Conservation (phyloP, 2,888 invertebrate species). For the Drosophila infuscata region DNA sequence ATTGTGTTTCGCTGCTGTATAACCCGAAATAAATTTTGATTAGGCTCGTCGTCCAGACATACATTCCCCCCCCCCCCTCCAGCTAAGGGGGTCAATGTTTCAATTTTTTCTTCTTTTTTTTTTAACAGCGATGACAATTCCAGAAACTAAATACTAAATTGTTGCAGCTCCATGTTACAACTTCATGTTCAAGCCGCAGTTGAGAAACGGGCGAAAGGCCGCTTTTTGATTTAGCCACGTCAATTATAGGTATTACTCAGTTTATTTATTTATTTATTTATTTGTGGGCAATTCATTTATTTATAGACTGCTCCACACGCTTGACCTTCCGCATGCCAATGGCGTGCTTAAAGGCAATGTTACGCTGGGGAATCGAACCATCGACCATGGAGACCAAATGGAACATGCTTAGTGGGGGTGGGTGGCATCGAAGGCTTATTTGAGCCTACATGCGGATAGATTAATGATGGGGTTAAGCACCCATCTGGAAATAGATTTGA, state of each 20-base stretch:
- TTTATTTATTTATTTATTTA: slow-evolving; percentile 78
- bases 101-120: neutral
- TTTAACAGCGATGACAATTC: slow-evolving; percentile 40
- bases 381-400: slow-evolving; percentile 3
- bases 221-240: slow-evolving; percentile 52
- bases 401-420: slow-evolving; percentile 15
- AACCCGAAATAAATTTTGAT: slow-evolving; percentile 66
- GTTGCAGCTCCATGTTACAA: neutral
- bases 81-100: slow-evolving; percentile 36
- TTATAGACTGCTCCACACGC: slow-evolving; percentile 42
- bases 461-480: slow-evolving; percentile 67
- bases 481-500: slow-evolving; percentile 52
- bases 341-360: slow-evolving; percentile 46
- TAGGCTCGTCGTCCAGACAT: slow-evolving; percentile 43
- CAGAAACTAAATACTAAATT: slow-evolving; percentile 32
- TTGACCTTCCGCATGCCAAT: slow-evolving; percentile 32
- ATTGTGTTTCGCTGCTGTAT: slow-evolving; percentile 44
- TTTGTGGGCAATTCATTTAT: slow-evolving; percentile 58
- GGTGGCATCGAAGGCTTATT: slow-evolving; percentile 14
- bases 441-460: slow-evolving; percentile 57
- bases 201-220: neutral
- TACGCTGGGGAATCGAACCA: slow-evolving; percentile 44
- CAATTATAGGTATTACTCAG: slow-evolving; percentile 76
- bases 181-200: neutral
- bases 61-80: neutral